These are phyloP conservation scores for Drosophila emarginata DNA, from an alignment of 2,888 invertebrate species.

Conservation along the genomic window DNA sequence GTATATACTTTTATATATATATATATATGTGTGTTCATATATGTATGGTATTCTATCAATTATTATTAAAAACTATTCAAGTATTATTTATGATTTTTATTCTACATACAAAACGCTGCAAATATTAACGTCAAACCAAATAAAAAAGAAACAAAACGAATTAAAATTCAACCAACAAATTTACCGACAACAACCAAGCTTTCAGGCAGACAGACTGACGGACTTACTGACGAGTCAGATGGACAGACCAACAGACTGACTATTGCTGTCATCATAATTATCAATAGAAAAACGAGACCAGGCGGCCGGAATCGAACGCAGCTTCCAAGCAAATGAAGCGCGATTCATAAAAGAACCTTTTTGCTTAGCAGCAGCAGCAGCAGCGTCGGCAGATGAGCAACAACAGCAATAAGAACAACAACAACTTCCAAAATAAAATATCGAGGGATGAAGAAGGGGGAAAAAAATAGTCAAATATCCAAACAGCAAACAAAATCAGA, in stretches of 20 bases:
- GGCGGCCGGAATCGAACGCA: constrained; percentile 34
- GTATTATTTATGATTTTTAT: constrained; percentile 53
- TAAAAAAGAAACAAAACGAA: constrained; percentile 24
- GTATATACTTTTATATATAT: too few relatives aligned
- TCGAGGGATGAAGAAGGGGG: constrained; percentile 12
- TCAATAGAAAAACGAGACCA: constrained; percentile 56
- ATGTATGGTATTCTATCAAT: constrained; percentile 19
- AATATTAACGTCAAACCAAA: constrained; percentile 19
- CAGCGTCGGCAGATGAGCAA: constrained; percentile 29
- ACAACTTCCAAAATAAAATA: constrained; percentile 18
- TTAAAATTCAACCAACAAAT: constrained; percentile 39
- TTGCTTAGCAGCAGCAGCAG: constrained; percentile 32
- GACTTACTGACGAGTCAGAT: constrained; percentile 12
- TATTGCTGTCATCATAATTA: constrained; percentile 46
- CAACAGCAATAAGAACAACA: constrained; percentile 15
- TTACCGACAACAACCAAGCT: constrained; percentile 23
- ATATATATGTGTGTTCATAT: neutral
- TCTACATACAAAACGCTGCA: constrained; percentile 39
- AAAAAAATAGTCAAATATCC: constrained; percentile 13
- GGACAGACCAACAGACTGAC: constrained; percentile 8
- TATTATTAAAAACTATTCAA: constrained; percentile 47
- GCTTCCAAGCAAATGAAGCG: constrained; percentile 42
- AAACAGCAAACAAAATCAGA: constrained; percentile 36
- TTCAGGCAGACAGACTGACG: constrained; percentile 2
- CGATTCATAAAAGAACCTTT: constrained; percentile 62